A percentile compares a stretch with the other conserved stretches of the same genome.
Evolutionary conservation across 2,888 invertebrate genomes (phyloP).

Genomic region (Ommatoiulus sabulosus): DNA sequence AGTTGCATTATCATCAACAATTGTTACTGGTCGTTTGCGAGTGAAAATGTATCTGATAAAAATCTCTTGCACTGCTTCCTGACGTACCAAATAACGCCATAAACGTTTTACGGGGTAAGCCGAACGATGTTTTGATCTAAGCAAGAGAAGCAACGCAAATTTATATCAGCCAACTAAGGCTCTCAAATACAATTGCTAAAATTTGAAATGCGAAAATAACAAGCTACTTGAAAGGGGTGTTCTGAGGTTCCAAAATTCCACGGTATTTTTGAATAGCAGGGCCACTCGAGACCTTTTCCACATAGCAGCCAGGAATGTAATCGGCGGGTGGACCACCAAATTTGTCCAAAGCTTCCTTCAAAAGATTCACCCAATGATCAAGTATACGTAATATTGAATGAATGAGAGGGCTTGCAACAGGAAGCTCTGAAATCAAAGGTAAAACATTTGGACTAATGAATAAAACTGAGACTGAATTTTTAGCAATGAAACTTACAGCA

Average conservation of each 20-base stretch:
- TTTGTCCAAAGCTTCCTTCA: constrained; percentile 81
- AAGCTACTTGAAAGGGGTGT: constrained; percentile 88
- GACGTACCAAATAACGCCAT: constrained; percentile 93
- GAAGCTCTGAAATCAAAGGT: constrained; percentile 77
- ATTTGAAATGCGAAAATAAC: background rate
- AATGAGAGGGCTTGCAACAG: constrained; percentile 92
- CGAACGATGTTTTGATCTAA: constrained; percentile 61
- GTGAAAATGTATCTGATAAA: constrained; percentile 97
- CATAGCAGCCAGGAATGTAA: constrained; percentile 91
- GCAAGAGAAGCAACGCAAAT: background rate
- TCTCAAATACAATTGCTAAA: no score
- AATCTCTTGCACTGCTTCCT: constrained; percentile 92
- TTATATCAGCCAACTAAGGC: background rate
- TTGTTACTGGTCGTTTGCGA: constrained; percentile 67
- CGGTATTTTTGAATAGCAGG: constrained; percentile 93
- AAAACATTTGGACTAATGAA: background rate
- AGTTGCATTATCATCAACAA: constrained; percentile 59
- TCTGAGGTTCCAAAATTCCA: constrained; percentile 89
- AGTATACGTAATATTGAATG: constrained; percentile 88
- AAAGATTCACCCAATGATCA: constrained; percentile 87
- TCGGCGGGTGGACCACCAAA: constrained; percentile 83
- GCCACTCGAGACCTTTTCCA: constrained; percentile 75
- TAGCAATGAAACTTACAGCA: no score
- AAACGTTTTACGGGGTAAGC: constrained; percentile 74
- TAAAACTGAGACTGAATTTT: no score